Evolutionary conservation across 2,797 vertebrate species (phyloP).

Genomic region (Platyrinchus mystaceus): DNA sequence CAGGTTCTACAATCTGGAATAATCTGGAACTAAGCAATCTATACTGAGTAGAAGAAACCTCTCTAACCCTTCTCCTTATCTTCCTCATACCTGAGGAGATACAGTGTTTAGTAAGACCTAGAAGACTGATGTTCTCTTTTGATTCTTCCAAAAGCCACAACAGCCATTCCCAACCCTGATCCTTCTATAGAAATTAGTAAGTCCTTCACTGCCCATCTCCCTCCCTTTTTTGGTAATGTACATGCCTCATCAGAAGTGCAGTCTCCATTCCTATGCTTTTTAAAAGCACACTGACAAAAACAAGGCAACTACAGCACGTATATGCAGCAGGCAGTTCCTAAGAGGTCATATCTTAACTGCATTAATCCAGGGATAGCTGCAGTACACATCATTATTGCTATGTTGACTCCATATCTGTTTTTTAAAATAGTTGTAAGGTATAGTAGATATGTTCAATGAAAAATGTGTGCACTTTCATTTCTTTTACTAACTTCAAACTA

Average conservation of each 20-base stretch:
- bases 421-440: not conserved
- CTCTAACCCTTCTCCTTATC: not conserved
- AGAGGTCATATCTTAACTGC: not conserved
- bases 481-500: not conserved
- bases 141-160: not conserved
- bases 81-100: not conserved
- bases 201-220: not conserved
- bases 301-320: not conserved
- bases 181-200: not conserved
- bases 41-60: not conserved
- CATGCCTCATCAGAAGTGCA: not conserved
- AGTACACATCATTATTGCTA: not conserved
- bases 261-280: not conserved
- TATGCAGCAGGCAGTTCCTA: not conserved
- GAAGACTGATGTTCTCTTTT: not conserved
- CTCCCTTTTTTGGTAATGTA: not conserved
- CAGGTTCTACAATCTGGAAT: not conserved
- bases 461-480: not conserved
- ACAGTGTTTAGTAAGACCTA: not conserved
- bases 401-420: not conserved
- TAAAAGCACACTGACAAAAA: not conserved
- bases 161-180: not conserved
- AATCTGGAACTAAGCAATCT: not conserved
- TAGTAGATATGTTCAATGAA: not conserved
- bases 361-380: slow-evolving; percentile 11